Evolutionary conservation across 2,797 vertebrate species (phyloP).

Genomic region (Chloroceryle inda): DNA sequence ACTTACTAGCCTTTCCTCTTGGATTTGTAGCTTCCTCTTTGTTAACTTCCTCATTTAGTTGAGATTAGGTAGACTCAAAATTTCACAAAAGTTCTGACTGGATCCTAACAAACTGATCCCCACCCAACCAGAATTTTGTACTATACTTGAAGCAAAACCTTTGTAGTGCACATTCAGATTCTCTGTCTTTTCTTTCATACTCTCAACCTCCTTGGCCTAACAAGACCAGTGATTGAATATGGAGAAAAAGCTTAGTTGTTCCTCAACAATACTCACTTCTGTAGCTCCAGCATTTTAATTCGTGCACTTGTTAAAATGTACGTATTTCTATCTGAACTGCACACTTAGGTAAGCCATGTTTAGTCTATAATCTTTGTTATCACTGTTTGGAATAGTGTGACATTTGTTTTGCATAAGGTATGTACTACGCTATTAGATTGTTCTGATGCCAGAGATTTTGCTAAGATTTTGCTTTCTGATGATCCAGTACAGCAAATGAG

Average conservation of each 20-base stretch:
- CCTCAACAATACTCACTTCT: neutral
- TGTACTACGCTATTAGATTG: neutral
- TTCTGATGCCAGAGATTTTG: neutral
- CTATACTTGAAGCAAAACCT: neutral
- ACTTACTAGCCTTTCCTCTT: neutral
- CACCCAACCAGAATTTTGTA: neutral
- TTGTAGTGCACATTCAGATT: neutral
- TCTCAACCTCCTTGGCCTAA: neutral
- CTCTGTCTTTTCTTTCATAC: neutral
- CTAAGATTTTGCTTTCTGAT: neutral
- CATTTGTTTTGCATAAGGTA: neutral
- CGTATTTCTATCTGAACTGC: neutral
- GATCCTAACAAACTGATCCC: neutral
- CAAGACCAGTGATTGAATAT: neutral
- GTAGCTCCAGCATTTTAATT: neutral
- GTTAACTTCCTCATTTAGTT: neutral
- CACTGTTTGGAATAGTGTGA: fast-evolving
- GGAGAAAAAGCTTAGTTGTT: neutral
- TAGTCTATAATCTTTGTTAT: neutral
- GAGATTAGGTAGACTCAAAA: neutral
- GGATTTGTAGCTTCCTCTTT: neutral
- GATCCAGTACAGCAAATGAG: neutral
- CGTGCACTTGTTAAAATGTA: neutral
- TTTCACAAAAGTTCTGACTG: neutral
- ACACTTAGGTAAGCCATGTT: fast-evolving